Percentiles rank a stretch among this genome's conserved stretches.
Evolutionary conservation across 2,113 vertebrate species (phyloP).

Genomic region (Tragulus kanchil): DNA sequence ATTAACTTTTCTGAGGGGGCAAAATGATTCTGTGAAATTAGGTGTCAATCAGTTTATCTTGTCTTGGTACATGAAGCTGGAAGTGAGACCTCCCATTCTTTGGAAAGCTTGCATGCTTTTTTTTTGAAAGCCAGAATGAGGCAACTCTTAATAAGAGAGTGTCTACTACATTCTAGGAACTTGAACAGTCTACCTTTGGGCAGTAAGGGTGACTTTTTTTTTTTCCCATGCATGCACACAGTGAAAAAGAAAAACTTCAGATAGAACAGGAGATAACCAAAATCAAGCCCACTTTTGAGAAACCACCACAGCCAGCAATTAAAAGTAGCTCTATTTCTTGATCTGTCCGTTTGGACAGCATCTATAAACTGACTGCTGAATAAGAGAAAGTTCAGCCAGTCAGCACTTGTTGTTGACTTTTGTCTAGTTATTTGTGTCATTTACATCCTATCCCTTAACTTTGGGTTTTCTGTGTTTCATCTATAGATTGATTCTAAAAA

Average conservation of each 20-base stretch:
- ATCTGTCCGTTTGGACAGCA: background rate
- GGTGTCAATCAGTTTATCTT: background rate
- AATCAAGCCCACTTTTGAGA: slow-evolving; percentile 4
- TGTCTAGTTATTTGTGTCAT: background rate
- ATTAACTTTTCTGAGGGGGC: background rate
- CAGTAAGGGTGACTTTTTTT: background rate
- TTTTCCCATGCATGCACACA: background rate
- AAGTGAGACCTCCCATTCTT: background rate
- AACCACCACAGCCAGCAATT: slow-evolving; percentile 7
- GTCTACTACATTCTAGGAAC: background rate
- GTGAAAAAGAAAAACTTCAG: background rate
- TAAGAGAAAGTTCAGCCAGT: background rate
- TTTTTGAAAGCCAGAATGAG: slow-evolving; percentile 4
- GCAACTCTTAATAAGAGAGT: slow-evolving; percentile 20
- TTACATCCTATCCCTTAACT: background rate
- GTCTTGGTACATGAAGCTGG: slow-evolving; percentile 10
- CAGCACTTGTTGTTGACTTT: background rate
- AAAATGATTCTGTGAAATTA: background rate
- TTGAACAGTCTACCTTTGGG: slow-evolving; percentile 10
- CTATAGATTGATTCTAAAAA: slow-evolving; percentile 34
- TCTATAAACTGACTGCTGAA: background rate
- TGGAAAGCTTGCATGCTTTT: slow-evolving; percentile 46
- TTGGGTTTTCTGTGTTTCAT: background rate
- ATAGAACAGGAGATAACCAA: slow-evolving; percentile 4
- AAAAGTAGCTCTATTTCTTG: slow-evolving; percentile 36